phyloP scores from a whole-genome alignment of 2,113 vertebrate species.

The Myrmecobius fasciatus region DNA sequence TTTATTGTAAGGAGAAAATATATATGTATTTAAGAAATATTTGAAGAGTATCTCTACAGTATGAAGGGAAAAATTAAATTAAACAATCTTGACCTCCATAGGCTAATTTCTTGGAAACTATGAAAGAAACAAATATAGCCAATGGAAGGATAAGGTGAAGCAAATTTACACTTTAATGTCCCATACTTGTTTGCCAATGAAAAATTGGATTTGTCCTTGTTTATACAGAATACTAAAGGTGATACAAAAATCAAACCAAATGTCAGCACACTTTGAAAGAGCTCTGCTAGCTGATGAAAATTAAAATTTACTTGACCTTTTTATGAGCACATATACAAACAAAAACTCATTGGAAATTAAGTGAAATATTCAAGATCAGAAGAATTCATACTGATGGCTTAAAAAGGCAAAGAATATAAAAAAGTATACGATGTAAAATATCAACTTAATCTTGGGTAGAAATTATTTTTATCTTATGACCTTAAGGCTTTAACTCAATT shows the following conservation, averaged over 20 bases:
- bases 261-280: background rate
- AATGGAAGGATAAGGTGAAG: background rate
- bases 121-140: background rate
- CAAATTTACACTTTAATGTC: background rate
- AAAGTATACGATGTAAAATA: background rate
- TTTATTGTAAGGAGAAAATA: background rate
- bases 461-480: background rate
- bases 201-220: background rate
- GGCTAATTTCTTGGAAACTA: background rate
- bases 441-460: background rate
- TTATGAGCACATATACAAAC: background rate
- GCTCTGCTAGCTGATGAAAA: background rate
- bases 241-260: background rate
- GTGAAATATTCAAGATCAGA: background rate
- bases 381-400: background rate
- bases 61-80: background rate
- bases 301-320: background rate
- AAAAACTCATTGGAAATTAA: background rate
- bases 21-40: background rate
- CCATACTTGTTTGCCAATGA: background rate
- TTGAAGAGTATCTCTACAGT: background rate
- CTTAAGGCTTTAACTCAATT: background rate
- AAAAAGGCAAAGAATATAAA: background rate
- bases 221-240: background rate
- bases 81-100: background rate